phyloP scores from a whole-genome alignment of 2,888 invertebrate genomes.

The Pandemis cinnamomeana region DNA sequence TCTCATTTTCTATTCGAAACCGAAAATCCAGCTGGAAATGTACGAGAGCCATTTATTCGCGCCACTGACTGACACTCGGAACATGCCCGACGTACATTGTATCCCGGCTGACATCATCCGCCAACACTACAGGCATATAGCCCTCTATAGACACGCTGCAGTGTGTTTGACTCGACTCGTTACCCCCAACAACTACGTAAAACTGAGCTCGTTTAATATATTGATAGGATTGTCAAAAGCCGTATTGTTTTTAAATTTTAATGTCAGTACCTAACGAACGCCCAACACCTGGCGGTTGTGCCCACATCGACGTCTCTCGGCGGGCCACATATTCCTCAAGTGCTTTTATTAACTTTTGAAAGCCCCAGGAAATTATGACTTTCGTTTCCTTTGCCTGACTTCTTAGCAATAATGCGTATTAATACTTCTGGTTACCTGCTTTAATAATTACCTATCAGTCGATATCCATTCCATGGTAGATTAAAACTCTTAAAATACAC shows the following conservation, averaged over 20 bases:
- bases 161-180: constrained; percentile 51
- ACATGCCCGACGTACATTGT: constrained; percentile 63
- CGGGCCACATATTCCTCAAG: background rate
- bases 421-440: background rate
- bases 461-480: background rate
- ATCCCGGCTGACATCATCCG: constrained; percentile 58
- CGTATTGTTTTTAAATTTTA: background rate
- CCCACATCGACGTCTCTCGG: background rate
- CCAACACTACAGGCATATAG: constrained; percentile 51
- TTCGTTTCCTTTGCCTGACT: background rate
- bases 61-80: constrained; percentile 56
- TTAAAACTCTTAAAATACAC: background rate
- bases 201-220: background rate
- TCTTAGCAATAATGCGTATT: background rate
- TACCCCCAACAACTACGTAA: constrained; percentile 14
- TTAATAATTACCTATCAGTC: background rate
- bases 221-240: background rate
- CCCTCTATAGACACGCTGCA: constrained; percentile 62
- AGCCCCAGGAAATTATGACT: background rate
- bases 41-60: constrained; percentile 60
- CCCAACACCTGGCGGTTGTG: background rate
- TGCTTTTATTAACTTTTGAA: background rate
- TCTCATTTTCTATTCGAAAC: constrained; percentile 70
- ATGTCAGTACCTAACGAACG: background rate
- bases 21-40: constrained; percentile 61